Base-by-base conservation (phyloP, 2,797 vertebrate species). In the Nannoperca australis region DNA sequence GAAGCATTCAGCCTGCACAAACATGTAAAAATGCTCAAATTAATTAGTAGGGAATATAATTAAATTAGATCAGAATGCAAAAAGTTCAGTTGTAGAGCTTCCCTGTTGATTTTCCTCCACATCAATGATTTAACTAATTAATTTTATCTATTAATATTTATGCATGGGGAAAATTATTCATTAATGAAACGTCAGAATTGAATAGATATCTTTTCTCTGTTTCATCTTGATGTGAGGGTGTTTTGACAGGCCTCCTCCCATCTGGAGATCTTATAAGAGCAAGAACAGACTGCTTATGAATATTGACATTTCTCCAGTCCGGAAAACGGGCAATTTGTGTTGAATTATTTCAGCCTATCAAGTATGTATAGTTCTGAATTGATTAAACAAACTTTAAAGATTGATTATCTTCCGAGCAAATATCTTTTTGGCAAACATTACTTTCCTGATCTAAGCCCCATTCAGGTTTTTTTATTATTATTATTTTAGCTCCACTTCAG, bases 111-210 rank as follows among this genome's bases (percentile, higher is more conserved):
- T 94, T 91, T 84, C 61, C 85, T 91, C 89, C 89, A 94, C 94
- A 90, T 93, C 91, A 94, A 90, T 94, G 92, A 94, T 92, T 94
- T 91, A 93, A 92, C 90, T 92, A 94, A 94, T 94, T 95, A 90
- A 93, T 94, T 95, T 92, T 91, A 93, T 95, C 89, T 92, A 93
- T 94, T 94, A 93, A 95, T 94, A 95, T 95, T 94, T 93, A 95
- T 95, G 88, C 92, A 92, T 75, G 70, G 86, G 83, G 83, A 91
- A 92, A 93, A 94, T 93, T 75, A 94, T 93, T 94, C 87, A 95
- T 95, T 94, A 94, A 95, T 94, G 90, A 92, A 93, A 94, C 74
- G 89, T 93, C 94, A 95, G 88, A 93, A 92, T 89, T 91, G 82
- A 93, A 93, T 70, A 85, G 87, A 89, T 90, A 87, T 92, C 88